Evolutionary conservation across 2,113 vertebrate species (phyloP), one percentile per base, ranked within the genome.

Genomic region (Coryphaenoides rupestris): DNA sequence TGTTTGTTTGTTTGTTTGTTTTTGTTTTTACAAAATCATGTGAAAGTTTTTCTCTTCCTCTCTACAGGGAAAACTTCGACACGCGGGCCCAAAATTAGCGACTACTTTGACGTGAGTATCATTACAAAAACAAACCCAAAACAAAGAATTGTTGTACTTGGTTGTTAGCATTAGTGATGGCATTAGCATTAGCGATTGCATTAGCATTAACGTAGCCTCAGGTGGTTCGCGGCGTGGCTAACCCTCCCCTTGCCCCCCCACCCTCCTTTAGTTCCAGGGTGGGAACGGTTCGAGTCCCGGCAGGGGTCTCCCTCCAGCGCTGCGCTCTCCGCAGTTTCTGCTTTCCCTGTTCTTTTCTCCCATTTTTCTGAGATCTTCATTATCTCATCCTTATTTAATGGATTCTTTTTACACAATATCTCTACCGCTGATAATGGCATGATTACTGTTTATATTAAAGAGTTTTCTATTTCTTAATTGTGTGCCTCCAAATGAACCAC

Each of bases 281-380:
- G 96, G 96, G 60, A 99, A 97, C 86, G 97, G 97, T 66, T 96
- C 96, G 21, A 99, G 97, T 89, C 97, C 97, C 9, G 95, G 98
- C 74, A 91, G 97, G 88, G 96, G 95, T 1, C 89, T 95, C 57
- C 95, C 96, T 60, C 92, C 94, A 61, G 90, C 90, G 56, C 96
- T 97, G 68, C 94, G 97, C 79, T 98, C 95, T 69, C 97, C 95
- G 22, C 97, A 98, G 76, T 5, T 5, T 33, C 10, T 10, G 3
- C 28, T 33, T n/a, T n/a, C n/a, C n/a, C n/a, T n/a, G n/a, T n/a
- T n/a, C n/a, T n/a, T n/a, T n/a, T n/a, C n/a, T n/a, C n/a, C n/a
- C n/a, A n/a, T n/a, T n/a, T n/a, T n/a, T n/a, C n/a, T n/a, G n/a
- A n/a, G n/a, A n/a, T n/a, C n/a, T n/a, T n/a, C n/a, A n/a, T n/a